These are phyloP conservation scores for Laspeyria flexula DNA, from an alignment of 2,888 invertebrate genomes.

Conservation along the genomic window DNA sequence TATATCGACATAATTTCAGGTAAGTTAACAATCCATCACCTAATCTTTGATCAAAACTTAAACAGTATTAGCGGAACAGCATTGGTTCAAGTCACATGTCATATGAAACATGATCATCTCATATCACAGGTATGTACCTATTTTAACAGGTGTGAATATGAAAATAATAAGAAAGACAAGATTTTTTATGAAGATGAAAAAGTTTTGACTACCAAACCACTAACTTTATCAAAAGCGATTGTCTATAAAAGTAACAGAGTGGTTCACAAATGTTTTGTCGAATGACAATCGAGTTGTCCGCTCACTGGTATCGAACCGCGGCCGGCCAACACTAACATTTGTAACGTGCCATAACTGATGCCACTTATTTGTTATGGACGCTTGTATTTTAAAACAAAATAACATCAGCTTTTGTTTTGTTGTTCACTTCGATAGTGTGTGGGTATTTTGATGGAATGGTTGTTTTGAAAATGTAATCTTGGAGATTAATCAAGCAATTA, in stretches of 20 bases:
- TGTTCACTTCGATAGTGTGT: not conserved
- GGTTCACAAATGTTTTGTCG: conserved; percentile 35
- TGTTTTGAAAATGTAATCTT: not conserved
- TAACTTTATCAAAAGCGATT: not conserved
- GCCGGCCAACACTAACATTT: conserved; percentile 34
- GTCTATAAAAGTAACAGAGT: conserved; percentile 17
- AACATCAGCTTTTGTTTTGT: conserved; percentile 24
- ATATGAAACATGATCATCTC: no score
- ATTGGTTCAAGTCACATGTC: no score
- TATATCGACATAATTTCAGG: no score
- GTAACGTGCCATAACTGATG: conserved; percentile 38
- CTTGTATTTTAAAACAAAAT: conserved; percentile 33
- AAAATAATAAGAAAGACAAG: no score
- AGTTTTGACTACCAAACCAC: no score
- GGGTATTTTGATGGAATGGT: not conserved
- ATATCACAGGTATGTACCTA: no score
- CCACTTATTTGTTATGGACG: conserved; percentile 34
- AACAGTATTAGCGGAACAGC: no score
- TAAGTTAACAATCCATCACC: no score
- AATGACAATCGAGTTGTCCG: conserved; percentile 38
- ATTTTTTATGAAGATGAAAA: no score
- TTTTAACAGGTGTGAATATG: no score
- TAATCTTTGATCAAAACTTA: no score
- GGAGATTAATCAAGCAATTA: not conserved
- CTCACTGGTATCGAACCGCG: no score